Evolutionary conservation across 2,888 invertebrate species (phyloP).

Genomic region (Acrocyrtus sp.): DNA sequence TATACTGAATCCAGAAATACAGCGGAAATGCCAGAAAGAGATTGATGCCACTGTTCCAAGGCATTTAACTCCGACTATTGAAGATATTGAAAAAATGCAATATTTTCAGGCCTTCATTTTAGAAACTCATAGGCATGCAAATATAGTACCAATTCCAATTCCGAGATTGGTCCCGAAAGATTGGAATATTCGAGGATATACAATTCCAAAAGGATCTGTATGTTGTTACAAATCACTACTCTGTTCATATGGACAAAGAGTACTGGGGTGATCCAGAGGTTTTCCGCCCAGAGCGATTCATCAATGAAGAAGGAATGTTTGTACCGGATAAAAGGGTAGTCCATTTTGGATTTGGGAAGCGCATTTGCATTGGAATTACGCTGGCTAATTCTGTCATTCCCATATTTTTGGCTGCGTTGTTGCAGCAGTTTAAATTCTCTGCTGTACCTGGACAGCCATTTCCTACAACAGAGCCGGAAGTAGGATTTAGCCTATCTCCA

Average conservation of each 20-base stretch:
- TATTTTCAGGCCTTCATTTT: slow-evolving; percentile 51
- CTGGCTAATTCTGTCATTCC: slow-evolving; percentile 47
- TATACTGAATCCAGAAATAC: slow-evolving; percentile 39
- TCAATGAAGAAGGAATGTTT: slow-evolving; percentile 51
- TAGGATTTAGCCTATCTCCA: slow-evolving; percentile 52
- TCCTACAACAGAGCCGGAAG: slow-evolving; percentile 41
- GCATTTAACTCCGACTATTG: slow-evolving; percentile 36
- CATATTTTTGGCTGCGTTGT: slow-evolving; percentile 42
- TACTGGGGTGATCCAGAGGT: slow-evolving; percentile 41
- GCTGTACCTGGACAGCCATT: slow-evolving; percentile 41
- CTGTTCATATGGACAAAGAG: slow-evolving; percentile 40
- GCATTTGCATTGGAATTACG: slow-evolving; percentile 50
- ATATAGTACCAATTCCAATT: slow-evolving; percentile 50
- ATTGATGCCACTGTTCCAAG: slow-evolving; percentile 30
- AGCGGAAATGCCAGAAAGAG: slow-evolving; percentile 41
- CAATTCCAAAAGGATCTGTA: slow-evolving; percentile 43
- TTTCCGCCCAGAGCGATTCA: slow-evolving; percentile 46
- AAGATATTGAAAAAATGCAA: slow-evolving; percentile 47
- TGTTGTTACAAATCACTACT: slow-evolving; percentile 46
- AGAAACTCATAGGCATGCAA: slow-evolving; percentile 45
- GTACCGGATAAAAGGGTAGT: slow-evolving; percentile 44
- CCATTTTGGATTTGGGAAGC: slow-evolving; percentile 53
- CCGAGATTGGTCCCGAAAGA: slow-evolving; percentile 34
- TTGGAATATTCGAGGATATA: slow-evolving; percentile 43
- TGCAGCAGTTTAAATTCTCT: slow-evolving; percentile 45